phyloP scores from a whole-genome alignment of 2,888 invertebrate genomes.

The Pardosa pseudoannulata region DNA sequence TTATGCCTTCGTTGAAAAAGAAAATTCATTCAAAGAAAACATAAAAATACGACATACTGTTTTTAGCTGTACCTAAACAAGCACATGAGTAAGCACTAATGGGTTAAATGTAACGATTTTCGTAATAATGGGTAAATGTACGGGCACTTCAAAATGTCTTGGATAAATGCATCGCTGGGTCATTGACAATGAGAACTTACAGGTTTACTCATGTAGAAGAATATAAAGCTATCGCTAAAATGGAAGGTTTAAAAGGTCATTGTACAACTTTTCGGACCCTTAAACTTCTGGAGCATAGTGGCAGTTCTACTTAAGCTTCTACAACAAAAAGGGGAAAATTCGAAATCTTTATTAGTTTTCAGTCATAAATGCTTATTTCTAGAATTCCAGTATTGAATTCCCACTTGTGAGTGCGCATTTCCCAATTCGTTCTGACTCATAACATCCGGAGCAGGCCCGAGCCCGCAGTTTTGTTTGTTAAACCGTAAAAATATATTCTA shows the following conservation, averaged over 20 bases:
- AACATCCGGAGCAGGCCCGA: slow-evolving; percentile 36
- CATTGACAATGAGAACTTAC: too few relatives aligned
- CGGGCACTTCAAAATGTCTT: too few relatives aligned
- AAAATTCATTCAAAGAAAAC: too few relatives aligned
- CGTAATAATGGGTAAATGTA: too few relatives aligned
- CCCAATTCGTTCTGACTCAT: slow-evolving; percentile 43
- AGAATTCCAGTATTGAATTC: neutral
- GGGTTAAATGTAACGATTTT: too few relatives aligned
- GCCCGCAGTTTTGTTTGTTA: slow-evolving; percentile 54
- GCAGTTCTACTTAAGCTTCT: neutral
- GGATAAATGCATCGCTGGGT: too few relatives aligned
- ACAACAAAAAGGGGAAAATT: neutral
- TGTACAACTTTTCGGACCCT: neutral
- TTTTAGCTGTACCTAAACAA: too few relatives aligned
- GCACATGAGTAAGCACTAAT: too few relatives aligned
- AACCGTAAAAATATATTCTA: slow-evolving; percentile 32
- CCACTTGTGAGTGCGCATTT: slow-evolving; percentile 18
- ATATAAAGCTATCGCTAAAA: too few relatives aligned
- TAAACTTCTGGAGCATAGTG: neutral
- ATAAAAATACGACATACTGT: too few relatives aligned
- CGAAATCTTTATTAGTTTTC: neutral
- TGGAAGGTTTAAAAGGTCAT: neutral
- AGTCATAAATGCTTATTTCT: neutral
- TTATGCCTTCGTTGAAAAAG: too few relatives aligned
- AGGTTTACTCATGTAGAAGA: too few relatives aligned